Evolutionary conservation across 2,797 vertebrate species (phyloP).

Genomic region (Nothura maculosa): DNA sequence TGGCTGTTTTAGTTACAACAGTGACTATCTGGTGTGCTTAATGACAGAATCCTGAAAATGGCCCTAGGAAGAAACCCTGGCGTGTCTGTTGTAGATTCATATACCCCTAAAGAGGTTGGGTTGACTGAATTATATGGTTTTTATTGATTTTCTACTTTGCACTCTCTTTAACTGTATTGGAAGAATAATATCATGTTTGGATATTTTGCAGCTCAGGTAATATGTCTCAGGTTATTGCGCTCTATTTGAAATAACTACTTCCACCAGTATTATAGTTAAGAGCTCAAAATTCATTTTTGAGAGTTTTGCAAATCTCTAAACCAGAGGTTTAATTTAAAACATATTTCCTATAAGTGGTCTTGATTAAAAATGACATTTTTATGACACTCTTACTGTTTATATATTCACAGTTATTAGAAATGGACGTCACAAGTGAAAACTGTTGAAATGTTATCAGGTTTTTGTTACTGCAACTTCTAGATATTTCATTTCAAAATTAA

Average conservation of each 20-base stretch:
- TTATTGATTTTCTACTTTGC: not conserved
- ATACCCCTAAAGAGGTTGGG: not conserved
- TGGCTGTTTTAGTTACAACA: not conserved
- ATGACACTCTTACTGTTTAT: not conserved
- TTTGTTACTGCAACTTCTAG: not conserved
- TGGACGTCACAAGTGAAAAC: not conserved
- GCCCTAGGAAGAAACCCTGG: accelerated
- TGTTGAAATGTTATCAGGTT: not conserved
- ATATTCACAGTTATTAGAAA: not conserved
- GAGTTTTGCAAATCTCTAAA: not conserved
- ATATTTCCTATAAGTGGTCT: not conserved
- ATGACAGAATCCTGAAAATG: accelerated
- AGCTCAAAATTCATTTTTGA: not conserved
- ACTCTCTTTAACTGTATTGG: not conserved
- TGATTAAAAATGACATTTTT: not conserved
- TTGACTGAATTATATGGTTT: not conserved
- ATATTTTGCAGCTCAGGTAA: not conserved
- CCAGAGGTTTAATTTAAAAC: not conserved
- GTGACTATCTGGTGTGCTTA: not conserved
- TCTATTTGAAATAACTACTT: not conserved
- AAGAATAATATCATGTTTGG: not conserved
- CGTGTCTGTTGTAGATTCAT: not conserved
- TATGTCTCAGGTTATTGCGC: not conserved
- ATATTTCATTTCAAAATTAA: not conserved
- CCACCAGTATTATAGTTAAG: not conserved